Conservation (phyloP, 2,113 vertebrate genomes). For the Regulus satrapa region DNA sequence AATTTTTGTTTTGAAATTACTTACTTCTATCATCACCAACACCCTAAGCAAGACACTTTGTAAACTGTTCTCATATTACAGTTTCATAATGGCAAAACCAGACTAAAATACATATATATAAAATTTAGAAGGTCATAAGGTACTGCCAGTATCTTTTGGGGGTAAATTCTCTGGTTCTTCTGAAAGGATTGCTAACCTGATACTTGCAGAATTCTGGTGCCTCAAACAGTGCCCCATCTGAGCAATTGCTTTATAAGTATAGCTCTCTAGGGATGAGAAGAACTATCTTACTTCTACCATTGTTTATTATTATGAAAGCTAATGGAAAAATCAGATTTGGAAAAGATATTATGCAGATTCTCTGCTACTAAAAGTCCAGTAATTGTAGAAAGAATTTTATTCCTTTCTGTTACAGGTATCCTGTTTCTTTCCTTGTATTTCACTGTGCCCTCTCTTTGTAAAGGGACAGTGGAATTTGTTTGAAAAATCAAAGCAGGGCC, state of each 20-base stretch:
- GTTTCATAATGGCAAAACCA: neutral
- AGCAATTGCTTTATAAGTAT: neutral
- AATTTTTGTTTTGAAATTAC: neutral
- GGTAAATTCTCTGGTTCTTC: neutral
- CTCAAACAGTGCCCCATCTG: neutral
- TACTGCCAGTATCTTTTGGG: neutral
- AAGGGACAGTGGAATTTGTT: neutral
- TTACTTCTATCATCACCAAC: neutral
- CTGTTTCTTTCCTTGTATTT: neutral
- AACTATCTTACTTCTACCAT: neutral
- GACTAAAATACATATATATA: neutral
- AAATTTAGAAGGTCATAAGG: neutral
- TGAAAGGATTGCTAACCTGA: neutral
- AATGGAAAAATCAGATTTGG: conserved; percentile 32
- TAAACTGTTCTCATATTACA: neutral
- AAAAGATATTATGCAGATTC: neutral
- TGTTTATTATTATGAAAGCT: conserved; percentile 3
- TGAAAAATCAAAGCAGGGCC: neutral
- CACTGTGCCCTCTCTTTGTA: neutral
- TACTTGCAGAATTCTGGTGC: neutral
- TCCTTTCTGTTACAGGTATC: neutral
- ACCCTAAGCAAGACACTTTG: neutral
- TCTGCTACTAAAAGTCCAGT: neutral
- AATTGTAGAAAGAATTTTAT: neutral
- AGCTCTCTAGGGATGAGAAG: neutral